These are phyloP conservation scores for Coelopa pilipes DNA, from an alignment of 2,888 invertebrate genomes.

Conservation along the genomic window DNA sequence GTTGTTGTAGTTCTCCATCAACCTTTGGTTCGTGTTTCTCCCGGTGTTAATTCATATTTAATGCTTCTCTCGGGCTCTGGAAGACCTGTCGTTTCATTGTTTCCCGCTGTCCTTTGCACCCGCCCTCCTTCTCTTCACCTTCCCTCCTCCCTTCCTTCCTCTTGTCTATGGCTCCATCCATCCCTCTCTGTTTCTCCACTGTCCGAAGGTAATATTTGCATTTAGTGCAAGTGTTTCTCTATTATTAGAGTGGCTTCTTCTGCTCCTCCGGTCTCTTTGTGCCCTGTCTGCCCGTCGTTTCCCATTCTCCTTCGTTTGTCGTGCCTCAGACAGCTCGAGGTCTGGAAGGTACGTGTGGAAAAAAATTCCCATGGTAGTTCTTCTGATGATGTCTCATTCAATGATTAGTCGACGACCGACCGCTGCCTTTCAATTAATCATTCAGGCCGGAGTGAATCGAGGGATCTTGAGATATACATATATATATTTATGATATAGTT, in stretches of 20 bases:
- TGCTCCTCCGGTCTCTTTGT: background rate
- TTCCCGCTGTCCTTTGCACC: background rate
- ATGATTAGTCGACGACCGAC: background rate
- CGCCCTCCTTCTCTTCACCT: too few relatives aligned
- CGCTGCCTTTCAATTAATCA: background rate
- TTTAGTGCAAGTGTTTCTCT: conserved; percentile 8
- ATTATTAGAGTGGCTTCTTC: background rate
- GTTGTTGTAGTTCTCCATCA: background rate
- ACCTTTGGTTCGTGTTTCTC: conserved; percentile 14
- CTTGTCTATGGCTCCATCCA: too few relatives aligned
- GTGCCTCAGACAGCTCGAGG: background rate
- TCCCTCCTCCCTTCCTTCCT: too few relatives aligned
- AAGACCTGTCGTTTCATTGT: background rate
- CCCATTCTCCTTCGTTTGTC: background rate
- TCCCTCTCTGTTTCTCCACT: background rate
- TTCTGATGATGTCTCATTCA: background rate
- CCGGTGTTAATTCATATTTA: conserved; percentile 32
- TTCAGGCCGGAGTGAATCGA: too few relatives aligned
- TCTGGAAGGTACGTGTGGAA: background rate
- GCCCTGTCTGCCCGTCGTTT: background rate
- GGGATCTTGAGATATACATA: too few relatives aligned
- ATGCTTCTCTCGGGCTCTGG: background rate
- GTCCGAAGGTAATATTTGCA: conserved; percentile 9
- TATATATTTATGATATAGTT: too few relatives aligned
- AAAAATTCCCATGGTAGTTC: conserved; percentile 13